phyloP scores from a whole-genome alignment of 1,140 invertebrate species.

The Formica exsecta region DNA sequence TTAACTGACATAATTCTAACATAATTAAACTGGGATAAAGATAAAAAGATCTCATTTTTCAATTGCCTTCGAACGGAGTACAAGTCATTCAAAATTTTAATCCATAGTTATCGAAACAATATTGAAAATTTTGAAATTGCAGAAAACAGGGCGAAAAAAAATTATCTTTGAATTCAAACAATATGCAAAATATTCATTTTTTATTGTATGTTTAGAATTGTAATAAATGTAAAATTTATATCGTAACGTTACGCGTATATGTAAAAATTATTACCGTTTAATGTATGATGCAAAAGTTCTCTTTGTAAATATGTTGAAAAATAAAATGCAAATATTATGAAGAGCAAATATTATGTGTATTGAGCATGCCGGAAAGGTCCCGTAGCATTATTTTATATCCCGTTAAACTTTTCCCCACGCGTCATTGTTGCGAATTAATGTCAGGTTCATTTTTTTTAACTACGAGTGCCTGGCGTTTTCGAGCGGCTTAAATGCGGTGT shows the following conservation, averaged over 20 bases:
- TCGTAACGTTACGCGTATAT: background rate
- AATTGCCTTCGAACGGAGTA: background rate
- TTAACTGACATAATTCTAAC: background rate
- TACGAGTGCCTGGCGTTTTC: slow-evolving; percentile 41
- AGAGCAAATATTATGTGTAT: slow-evolving; percentile 19
- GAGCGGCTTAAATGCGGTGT: slow-evolving; percentile 62
- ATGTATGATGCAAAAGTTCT: background rate
- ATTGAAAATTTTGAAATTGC: slow-evolving; percentile 6
- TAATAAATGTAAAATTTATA: slow-evolving; percentile 20
- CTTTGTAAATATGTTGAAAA: slow-evolving; percentile 11
- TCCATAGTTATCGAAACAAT: background rate
- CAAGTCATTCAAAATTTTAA: background rate
- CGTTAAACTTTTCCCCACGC: slow-evolving; percentile 31
- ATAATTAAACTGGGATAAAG: background rate
- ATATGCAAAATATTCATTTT: slow-evolving; percentile 13
- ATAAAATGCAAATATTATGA: background rate
- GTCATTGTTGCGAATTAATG: slow-evolving; percentile 55
- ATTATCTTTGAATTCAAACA: background rate
- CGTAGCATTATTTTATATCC: slow-evolving; percentile 55
- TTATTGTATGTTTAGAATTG: background rate
- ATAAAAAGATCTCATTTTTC: background rate
- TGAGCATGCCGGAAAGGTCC: slow-evolving; percentile 30
- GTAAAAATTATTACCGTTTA: slow-evolving; percentile 47
- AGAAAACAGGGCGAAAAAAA: background rate
- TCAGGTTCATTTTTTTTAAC: slow-evolving; percentile 52